phyloP scores from a whole-genome alignment of 2,888 invertebrate species.

The Drosophila algonquin region DNA sequence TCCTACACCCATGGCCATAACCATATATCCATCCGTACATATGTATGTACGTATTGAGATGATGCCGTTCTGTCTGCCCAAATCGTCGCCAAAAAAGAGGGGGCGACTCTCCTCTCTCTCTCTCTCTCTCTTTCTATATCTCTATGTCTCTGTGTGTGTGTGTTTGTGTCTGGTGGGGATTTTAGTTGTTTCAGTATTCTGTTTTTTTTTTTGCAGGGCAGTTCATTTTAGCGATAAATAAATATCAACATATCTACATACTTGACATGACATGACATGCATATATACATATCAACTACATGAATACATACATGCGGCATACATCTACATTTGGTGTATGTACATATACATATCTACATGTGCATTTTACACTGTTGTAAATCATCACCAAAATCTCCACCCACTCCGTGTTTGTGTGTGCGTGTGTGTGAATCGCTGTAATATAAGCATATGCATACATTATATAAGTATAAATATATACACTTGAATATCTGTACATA shows the following conservation, averaged over 20 bases:
- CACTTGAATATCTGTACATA: conserved; percentile 28
- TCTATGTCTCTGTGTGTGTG: conserved; percentile 9
- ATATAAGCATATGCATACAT: conserved; percentile 47
- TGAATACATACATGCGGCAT: conserved; percentile 1
- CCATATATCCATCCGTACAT: conserved; percentile 39
- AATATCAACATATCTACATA: conserved; percentile 8
- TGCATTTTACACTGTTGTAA: conserved; percentile 52
- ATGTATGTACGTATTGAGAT: conserved; percentile 38
- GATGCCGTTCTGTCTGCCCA: conserved; percentile 46
- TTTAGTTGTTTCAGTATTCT: conserved; percentile 49
- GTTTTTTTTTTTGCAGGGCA: conserved; percentile 8
- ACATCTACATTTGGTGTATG: conserved; percentile 17
- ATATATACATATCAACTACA: conserved; percentile 21
- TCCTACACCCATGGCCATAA: conserved; percentile 5
- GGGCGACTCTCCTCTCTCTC: conserved; percentile 11
- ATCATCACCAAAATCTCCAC: conserved; percentile 55
- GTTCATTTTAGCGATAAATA: conserved; percentile 55
- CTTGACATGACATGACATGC: neutral
- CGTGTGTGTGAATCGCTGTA: conserved; percentile 42
- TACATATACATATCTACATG: conserved; percentile 24
- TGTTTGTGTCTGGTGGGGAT: conserved; percentile 43
- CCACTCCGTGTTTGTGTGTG: conserved; percentile 31
- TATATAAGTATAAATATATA: conserved; percentile 14
- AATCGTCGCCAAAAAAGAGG: conserved; percentile 17
- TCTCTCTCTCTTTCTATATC: neutral